phyloP scores from a whole-genome alignment of 1,140 invertebrate genomes.

The Temnothorax nylanderi region DNA sequence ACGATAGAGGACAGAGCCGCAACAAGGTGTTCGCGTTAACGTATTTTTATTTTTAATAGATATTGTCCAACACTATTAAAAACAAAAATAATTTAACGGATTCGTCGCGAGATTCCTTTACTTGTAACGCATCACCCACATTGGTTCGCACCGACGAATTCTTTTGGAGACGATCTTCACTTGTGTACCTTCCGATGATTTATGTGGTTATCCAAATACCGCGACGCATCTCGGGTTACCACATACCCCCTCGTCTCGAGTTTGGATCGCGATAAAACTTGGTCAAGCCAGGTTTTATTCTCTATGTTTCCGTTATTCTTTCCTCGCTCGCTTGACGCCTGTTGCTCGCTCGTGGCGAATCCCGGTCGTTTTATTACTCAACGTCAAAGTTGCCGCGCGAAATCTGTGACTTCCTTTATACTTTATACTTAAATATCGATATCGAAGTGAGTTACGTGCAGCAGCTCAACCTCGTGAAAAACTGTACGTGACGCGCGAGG shows the following conservation, averaged over 20 bases:
- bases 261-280: constrained; percentile 42
- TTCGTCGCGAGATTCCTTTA: too few species aligned
- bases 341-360: constrained; percentile 41
- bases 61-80: too few species aligned
- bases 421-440: constrained; percentile 43
- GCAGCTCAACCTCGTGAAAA: background rate
- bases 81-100: too few species aligned
- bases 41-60: too few species aligned
- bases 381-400: constrained; percentile 36
- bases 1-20: too few species aligned
- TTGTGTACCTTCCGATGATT: constrained; percentile 9
- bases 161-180: background rate
- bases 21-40: too few species aligned
- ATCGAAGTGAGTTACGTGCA: constrained; percentile 18
- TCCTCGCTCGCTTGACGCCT: constrained; percentile 49
- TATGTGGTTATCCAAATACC: constrained; percentile 34
- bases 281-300: constrained; percentile 11
- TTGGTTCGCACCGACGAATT: background rate
- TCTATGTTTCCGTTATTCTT: constrained; percentile 43
- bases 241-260: constrained; percentile 16
- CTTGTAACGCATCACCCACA: too few species aligned
- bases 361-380: constrained; percentile 45
- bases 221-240: constrained; percentile 4
- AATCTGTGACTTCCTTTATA: constrained; percentile 41
- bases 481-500: background rate